These are phyloP conservation scores for Dioctria linearis DNA, from an alignment of 2,888 invertebrate genomes.

Conservation along the genomic window DNA sequence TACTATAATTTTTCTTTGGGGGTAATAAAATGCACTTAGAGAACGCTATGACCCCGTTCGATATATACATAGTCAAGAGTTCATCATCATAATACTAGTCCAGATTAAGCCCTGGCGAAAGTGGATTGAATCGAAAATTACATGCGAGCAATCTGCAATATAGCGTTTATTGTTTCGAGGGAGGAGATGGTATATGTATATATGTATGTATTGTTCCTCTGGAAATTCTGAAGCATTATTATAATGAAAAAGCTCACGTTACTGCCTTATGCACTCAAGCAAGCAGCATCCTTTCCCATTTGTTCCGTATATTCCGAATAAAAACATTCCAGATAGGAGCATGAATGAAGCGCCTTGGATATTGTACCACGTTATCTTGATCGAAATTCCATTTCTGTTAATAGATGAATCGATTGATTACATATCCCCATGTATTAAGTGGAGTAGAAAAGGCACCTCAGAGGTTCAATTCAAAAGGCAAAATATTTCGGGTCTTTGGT, in stretches of 20 bases:
- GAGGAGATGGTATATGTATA: not conserved
- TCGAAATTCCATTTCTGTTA: constrained; percentile 33
- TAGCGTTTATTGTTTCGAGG: constrained; percentile 40
- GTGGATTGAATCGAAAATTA: constrained; percentile 44
- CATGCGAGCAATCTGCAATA: constrained; percentile 46
- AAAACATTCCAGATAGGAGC: constrained; percentile 5
- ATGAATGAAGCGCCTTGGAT: constrained; percentile 10
- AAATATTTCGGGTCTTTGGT: no score
- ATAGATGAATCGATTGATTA: constrained; percentile 42
- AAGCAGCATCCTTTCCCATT: not conserved
- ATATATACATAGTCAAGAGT: constrained; percentile 19
- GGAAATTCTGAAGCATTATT: constrained; percentile 41
- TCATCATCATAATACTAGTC: constrained; percentile 47
- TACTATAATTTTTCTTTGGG: constrained; percentile 21
- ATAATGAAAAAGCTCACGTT: constrained; percentile 39
- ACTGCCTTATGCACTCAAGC: constrained; percentile 33
- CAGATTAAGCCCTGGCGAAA: constrained; percentile 38
- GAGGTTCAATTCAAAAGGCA: not conserved
- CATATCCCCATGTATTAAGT: not conserved
- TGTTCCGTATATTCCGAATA: not conserved
- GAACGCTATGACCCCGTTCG: constrained; percentile 21
- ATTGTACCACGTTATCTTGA: constrained; percentile 41
- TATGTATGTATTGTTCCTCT: not conserved
- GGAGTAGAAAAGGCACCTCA: not conserved
- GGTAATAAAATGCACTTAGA: constrained; percentile 30